Evolutionary conservation across 2,888 invertebrate genomes (phyloP), one percentile per base, ranked within the genome.

Genomic region (Trichogramma evanescens): DNA sequence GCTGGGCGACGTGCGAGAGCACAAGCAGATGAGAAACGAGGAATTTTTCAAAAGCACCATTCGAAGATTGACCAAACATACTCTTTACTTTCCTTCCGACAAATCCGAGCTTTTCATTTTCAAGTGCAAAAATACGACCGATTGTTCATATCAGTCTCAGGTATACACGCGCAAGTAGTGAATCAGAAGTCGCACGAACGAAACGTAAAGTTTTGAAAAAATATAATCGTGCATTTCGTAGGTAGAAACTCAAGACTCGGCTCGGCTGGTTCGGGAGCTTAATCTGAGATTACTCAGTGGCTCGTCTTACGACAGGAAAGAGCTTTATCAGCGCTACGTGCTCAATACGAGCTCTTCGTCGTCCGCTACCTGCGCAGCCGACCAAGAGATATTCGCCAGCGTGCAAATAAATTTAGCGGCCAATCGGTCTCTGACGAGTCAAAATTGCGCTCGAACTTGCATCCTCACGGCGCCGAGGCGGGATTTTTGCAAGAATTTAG

Each of bases 1-100:
- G 8, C 68, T 65, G 4, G 68, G 69, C 38, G 76, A 79, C 63
- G 78, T 82, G 58, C 81, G 81, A 64, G 83, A 83, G 45, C 79
- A 82, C 10, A 78, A 83, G 58, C 79, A 80, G 50, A 70, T 87
- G 67, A 80, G 74, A 43, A 85, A 85, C 68, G 81, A 86, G 66
- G 82, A 82, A 9, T 80, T 79, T 61, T 86, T 83, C 67, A 81
- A 81, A 60, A 82, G 82, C 0, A 81, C 83, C 0, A 79, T 87
- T 50, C 80, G 85, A 9, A 82, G 80, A 72, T 70, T 86, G 5
- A 82, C 84, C 0, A 79, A 80, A 43, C 77, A 75, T 46, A 74
- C 79, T 59, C 79, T 84, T 63, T 88, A 83, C 74, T 88, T 88
- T 69, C 88, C 88, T 2, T 80, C 86, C 0, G 80, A 82, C 5